These are phyloP conservation scores for Sialis lutaria DNA, from an alignment of 2,888 invertebrate genomes.

Conservation along the genomic window DNA sequence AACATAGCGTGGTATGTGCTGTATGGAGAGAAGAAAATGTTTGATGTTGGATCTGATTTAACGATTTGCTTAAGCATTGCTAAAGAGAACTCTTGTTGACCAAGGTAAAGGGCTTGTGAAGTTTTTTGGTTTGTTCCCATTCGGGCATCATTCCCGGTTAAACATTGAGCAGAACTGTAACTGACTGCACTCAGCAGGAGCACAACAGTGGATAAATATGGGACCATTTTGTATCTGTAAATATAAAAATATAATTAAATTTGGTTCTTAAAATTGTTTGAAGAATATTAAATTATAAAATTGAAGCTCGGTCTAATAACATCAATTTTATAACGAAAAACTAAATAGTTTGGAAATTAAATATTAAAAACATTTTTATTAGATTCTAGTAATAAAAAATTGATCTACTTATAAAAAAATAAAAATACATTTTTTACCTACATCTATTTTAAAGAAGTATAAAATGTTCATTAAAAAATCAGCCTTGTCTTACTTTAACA, in stretches of 20 bases:
- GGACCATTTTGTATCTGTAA: neutral
- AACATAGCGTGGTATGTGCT: constrained; percentile 67
- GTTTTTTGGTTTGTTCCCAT: constrained; percentile 16
- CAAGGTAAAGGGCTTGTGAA: constrained; percentile 30
- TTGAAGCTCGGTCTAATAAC: too few relatives aligned
- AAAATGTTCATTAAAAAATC: too few relatives aligned
- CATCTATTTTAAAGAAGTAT: too few relatives aligned
- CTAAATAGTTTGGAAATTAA: too few relatives aligned
- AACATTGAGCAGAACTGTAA: constrained; percentile 24
- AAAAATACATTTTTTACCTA: too few relatives aligned
- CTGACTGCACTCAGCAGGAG: neutral
- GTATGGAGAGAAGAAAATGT: constrained; percentile 77
- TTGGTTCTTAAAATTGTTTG: too few relatives aligned
- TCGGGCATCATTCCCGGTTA: constrained; percentile 26
- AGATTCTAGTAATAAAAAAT: too few relatives aligned
- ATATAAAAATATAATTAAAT: neutral
- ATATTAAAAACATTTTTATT: too few relatives aligned
- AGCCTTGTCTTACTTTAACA: too few relatives aligned
- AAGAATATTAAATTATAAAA: too few relatives aligned
- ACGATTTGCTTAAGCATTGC: constrained; percentile 50
- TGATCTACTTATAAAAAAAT: too few relatives aligned
- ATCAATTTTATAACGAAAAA: too few relatives aligned
- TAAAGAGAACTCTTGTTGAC: constrained; percentile 51
- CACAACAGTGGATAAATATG: neutral
- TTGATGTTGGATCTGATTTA: constrained; percentile 44